A percentile compares a stretch with the other conserved stretches of the same genome.
Conservation (phyloP, 2,888 invertebrate genomes). For the Cyclophora punctaria region DNA sequence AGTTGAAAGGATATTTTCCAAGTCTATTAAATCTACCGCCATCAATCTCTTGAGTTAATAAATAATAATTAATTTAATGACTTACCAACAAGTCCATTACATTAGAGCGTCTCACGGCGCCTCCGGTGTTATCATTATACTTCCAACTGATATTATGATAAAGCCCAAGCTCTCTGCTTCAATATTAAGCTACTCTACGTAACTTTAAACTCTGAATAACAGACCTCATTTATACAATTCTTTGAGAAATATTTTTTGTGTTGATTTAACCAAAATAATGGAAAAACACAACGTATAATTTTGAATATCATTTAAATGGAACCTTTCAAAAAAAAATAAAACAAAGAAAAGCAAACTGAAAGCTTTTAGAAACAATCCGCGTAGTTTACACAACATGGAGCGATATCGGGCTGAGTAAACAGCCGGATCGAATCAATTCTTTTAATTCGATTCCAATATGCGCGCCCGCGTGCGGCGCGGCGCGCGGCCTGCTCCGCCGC, state of each 20-base stretch:
- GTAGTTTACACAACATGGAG: conserved; percentile 16
- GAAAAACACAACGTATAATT: conserved; percentile 7
- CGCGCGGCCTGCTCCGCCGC: conserved; percentile 15
- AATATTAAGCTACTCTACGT: no score
- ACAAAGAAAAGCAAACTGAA: conserved; percentile 9
- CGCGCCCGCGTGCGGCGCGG: conserved; percentile 27
- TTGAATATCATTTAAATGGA: neutral
- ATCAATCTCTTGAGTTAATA: conserved; percentile 22
- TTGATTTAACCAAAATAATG: neutral
- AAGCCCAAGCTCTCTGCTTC: no score
- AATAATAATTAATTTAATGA: conserved; percentile 19
- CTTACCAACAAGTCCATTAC: no score
- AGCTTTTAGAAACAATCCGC: conserved; percentile 20
- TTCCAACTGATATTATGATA: no score
- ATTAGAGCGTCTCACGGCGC: no score
- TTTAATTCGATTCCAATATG: conserved; percentile 35
- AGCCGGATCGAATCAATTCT: conserved; percentile 20
- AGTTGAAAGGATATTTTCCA: conserved; percentile 11
- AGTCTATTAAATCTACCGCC: conserved; percentile 11
- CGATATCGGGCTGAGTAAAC: conserved; percentile 20
- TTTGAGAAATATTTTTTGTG: no score
- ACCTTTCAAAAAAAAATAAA: conserved; percentile 4
- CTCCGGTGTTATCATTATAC: no score
- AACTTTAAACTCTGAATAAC: no score
- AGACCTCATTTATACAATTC: no score